Conservation (phyloP, 2,113 vertebrate species). For the crab-eating macaque (Macaca fascicularis) region T2T-MFA8v1.1 NC_088391.1:9942501-9943000, state of each 20-base stretch:
- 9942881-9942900: neutral
- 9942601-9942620: neutral
- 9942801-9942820: neutral
- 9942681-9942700: neutral
- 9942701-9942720: neutral
- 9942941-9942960: neutral
- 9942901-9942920: neutral
- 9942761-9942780: neutral
- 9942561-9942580: neutral
- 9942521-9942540: rapidly evolving
- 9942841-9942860: neutral
- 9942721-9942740: neutral
- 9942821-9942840: neutral
- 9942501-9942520: neutral
- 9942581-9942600: neutral
- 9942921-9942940: neutral
- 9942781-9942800: neutral
- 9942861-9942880: neutral
- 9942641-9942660: neutral
- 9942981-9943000: neutral
- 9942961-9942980: neutral
- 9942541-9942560: neutral
- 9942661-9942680: neutral
- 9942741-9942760: neutral
- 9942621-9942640: too few species aligned